A percentile compares a stretch with the other conserved stretches of the same genome.
Evolutionary conservation across 1,140 invertebrate species (phyloP).

Genomic region (Lepidurus apus): DNA sequence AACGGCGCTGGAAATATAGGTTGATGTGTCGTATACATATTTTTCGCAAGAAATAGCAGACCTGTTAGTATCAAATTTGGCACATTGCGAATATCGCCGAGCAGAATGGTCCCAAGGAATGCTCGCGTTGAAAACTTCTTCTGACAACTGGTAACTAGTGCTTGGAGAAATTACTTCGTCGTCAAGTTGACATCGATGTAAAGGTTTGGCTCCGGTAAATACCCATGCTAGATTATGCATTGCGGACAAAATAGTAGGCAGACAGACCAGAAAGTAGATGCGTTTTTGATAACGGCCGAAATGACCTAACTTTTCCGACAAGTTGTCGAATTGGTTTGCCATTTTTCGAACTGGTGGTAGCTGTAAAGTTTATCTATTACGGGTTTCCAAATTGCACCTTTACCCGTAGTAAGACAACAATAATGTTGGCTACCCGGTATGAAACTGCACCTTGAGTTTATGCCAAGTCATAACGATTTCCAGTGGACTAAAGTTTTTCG

Average conservation of each 20-base stretch:
- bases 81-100: background rate
- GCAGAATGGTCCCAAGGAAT: background rate
- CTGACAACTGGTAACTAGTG: background rate
- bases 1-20: background rate
- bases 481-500: too few species aligned
- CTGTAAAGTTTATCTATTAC: too few species aligned
- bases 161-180: background rate
- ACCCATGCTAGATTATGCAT: slow-evolving; percentile 8
- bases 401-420: too few species aligned
- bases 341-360: background rate
- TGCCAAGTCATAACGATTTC: too few species aligned
- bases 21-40: background rate
- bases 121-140: background rate
- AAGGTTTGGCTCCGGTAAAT: background rate
- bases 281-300: background rate
- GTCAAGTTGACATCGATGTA: background rate
- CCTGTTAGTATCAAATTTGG: background rate
- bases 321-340: background rate
- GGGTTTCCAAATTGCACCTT: too few species aligned
- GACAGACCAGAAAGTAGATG: background rate
- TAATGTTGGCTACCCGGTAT: too few species aligned
- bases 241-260: slow-evolving; percentile 4
- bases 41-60: background rate
- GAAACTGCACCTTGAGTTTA: too few species aligned
- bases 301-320: background rate